Evolutionary conservation across 2,888 invertebrate genomes (phyloP).

Genomic region (Drosophila leonis): DNA sequence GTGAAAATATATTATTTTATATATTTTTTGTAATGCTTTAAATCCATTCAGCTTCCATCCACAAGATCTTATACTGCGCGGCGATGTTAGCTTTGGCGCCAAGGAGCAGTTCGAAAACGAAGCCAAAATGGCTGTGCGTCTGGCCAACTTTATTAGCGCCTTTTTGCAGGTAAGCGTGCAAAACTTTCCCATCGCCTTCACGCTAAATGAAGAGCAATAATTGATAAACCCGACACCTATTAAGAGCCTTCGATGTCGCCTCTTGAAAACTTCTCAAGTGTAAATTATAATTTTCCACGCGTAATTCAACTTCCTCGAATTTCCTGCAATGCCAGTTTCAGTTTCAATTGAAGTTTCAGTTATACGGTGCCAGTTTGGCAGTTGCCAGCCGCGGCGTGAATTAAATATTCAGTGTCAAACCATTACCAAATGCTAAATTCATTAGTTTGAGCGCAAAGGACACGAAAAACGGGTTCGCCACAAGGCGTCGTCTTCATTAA

Average conservation of each 20-base stretch:
- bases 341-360: slow-evolving; percentile 46
- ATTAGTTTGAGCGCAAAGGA: slow-evolving; percentile 79
- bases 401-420: slow-evolving; percentile 84
- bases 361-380: slow-evolving; percentile 41
- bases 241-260: slow-evolving; percentile 76
- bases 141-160: slow-evolving; percentile 98
- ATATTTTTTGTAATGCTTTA: background rate
- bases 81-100: slow-evolving; percentile 94
- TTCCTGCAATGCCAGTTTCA: slow-evolving; percentile 80
- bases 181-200: slow-evolving; percentile 70
- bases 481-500: slow-evolving; percentile 77
- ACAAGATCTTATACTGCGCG: slow-evolving; percentile 91
- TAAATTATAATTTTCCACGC: slow-evolving; percentile 84
- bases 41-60: slow-evolving; percentile 88
- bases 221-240: slow-evolving; percentile 80
- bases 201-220: slow-evolving; percentile 80
- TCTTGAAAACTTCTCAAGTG: slow-evolving; percentile 83
- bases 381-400: slow-evolving; percentile 68
- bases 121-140: slow-evolving; percentile 97
- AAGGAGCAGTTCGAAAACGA: slow-evolving; percentile 96
- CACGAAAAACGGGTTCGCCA: slow-evolving; percentile 83
- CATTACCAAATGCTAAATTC: slow-evolving; percentile 81
- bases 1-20: background rate
- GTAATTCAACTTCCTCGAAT: slow-evolving; percentile 84
- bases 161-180: slow-evolving; percentile 91